Evolutionary conservation across 64 coral and sea anemone genomes (phyloP), one percentile per base, ranked within the genome.

Genomic region (Catalaphyllia jardinei): DNA sequence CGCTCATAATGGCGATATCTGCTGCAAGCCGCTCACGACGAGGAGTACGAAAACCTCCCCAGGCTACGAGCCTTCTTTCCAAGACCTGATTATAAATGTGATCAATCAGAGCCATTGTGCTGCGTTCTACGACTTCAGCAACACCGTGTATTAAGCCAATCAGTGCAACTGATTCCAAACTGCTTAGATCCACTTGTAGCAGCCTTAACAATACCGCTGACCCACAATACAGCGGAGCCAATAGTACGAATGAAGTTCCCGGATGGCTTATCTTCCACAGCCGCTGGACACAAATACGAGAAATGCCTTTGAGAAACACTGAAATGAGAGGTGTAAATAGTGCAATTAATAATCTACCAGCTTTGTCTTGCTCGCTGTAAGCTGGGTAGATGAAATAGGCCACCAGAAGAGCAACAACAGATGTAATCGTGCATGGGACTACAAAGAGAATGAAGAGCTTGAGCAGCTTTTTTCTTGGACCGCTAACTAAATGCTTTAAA

Each of bases 201-300:
- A 81, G 29, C 61, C 78, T 81, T 59, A 62, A 13, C 78, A 81
- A 62, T 8, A 81, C 28, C 14, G 78, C 78, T 81, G 78, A 81
- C 18, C 31, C 78, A 81, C 29, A 81, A 62, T 81, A 81, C 55
- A 61, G 10, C 17, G 57, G 78, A 18, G 28, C 28, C 28, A 81
- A 62, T 12, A 63, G 27, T 15, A 81, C 78, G 57, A 81, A 81
- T 61, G 78, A 81, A 62, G 78, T 81, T 81, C 55, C 78, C 57
- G 78, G 78, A 81, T 81, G 78, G 61, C 78, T 81, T 12, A 62
- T 81, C 61, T 29, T 57, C 78, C 55, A 81, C 30, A 81, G 24
- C 13, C 78, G 78, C 54, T 81, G 78, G 31, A 81, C 55, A 55
- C 78, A 81, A 20, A 81, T 62, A 22, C 78, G 78, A 2, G n/a